Conservation (phyloP, 2,797 vertebrate species). For the Microchirus variegatus region DNA sequence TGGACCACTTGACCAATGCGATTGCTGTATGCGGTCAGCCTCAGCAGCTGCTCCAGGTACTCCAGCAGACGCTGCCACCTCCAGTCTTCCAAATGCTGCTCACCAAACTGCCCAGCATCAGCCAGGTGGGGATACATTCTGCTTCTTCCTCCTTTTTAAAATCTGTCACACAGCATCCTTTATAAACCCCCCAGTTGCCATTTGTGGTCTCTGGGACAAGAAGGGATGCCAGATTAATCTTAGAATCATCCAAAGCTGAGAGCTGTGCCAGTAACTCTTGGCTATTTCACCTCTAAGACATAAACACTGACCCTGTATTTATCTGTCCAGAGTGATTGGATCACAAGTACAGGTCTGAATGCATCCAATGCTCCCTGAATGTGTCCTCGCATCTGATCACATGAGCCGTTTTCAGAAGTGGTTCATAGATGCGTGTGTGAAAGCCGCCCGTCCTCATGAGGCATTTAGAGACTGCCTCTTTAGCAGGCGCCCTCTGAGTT, state of each 20-base stretch:
- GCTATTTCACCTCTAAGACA: constrained; percentile 82
- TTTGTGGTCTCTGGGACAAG: constrained; percentile 74
- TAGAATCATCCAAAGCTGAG: constrained; percentile 78
- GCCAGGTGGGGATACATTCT: constrained; percentile 65
- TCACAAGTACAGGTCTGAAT: no score
- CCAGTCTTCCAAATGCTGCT: constrained; percentile 98
- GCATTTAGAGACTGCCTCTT: no score
- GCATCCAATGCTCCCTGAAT: no score
- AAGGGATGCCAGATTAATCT: constrained; percentile 73
- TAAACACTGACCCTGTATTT: background rate
- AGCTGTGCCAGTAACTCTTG: constrained; percentile 56
- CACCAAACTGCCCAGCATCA: constrained; percentile 92
- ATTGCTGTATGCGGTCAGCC: constrained; percentile 97
- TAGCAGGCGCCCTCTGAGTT: no score
- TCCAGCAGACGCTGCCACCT: constrained; percentile 94
- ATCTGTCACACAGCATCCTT: constrained; percentile 62
- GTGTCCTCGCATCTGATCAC: no score
- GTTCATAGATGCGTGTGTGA: no score
- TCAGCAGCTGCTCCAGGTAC: constrained; percentile 94
- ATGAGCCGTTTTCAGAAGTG: no score
- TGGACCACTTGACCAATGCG: constrained; percentile 97
- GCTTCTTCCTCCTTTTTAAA: background rate
- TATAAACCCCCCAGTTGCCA: constrained; percentile 69
- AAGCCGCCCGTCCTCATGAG: no score
- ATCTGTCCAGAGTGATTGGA: no score